These are phyloP conservation scores for Polyommatus iphigenia DNA, from an alignment of 2,888 invertebrate genomes.

Conservation along the genomic window DNA sequence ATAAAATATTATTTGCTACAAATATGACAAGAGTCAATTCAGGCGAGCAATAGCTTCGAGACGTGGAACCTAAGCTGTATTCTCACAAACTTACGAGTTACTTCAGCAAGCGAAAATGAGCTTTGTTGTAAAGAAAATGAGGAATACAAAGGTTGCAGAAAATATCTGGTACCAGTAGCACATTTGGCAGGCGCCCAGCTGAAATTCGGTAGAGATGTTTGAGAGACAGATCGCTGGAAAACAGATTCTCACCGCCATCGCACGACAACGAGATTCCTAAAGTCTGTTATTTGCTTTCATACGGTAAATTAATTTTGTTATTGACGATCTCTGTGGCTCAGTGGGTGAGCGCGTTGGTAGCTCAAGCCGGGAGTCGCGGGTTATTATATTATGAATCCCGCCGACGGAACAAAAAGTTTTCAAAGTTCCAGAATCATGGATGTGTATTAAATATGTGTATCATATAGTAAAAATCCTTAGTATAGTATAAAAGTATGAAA, in stretches of 20 bases:
- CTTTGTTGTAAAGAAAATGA: background rate
- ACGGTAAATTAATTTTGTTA: background rate
- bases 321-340: too few species aligned
- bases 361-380: too few species aligned
- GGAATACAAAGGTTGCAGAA: background rate
- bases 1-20: constrained; percentile 12
- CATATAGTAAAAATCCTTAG: too few species aligned
- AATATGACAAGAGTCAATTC: constrained; percentile 11
- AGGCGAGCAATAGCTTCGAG: constrained; percentile 19
- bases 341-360: too few species aligned
- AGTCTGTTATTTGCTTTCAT: background rate
- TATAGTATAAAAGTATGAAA: too few species aligned
- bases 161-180: background rate
- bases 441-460: too few species aligned
- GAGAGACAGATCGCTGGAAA: constrained; percentile 16
- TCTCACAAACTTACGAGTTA: background rate
- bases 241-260: constrained; percentile 3
- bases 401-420: too few species aligned
- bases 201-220: constrained; percentile 6
- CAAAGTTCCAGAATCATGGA: too few species aligned
- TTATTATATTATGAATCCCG: too few species aligned
- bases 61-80: background rate
- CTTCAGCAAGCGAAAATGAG: background rate
- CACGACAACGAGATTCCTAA: background rate
- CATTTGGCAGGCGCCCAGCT: constrained; percentile 17